A percentile compares a stretch with the other conserved stretches of the same genome.
Evolutionary conservation across 2,113 vertebrate species (phyloP).

Genomic region (Semnopithecus entellus): DNA sequence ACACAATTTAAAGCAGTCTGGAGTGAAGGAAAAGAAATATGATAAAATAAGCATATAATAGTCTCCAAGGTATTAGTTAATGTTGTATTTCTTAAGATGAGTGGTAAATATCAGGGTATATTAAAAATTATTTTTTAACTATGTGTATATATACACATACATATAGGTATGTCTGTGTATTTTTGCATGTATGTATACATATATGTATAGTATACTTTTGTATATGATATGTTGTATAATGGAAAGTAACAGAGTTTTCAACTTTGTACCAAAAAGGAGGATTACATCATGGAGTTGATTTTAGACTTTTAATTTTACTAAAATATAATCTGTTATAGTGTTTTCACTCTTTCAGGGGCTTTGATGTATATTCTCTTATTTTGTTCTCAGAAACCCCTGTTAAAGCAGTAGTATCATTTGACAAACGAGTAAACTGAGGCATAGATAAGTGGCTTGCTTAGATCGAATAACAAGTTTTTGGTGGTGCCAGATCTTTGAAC

Average conservation of each 20-base stretch:
- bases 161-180: neutral
- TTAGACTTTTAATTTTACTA: slow-evolving; percentile 26
- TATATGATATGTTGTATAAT: neutral
- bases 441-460: neutral
- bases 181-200: neutral
- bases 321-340: neutral
- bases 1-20: neutral
- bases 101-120: neutral
- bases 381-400: slow-evolving; percentile 28
- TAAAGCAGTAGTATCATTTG: neutral
- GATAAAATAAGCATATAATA: neutral
- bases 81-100: slow-evolving; percentile 24
- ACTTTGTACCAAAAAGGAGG: neutral
- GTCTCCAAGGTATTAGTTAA: neutral
- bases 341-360: slow-evolving; percentile 17
- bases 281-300: neutral
- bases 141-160: neutral
- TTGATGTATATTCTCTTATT: neutral
- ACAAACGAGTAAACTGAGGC: slow-evolving; percentile 1
- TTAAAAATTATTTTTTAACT: slow-evolving; percentile 17
- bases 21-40: neutral
- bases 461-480: neutral
- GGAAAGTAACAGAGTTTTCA: slow-evolving; percentile 9
- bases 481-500: neutral
- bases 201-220: neutral